A percentile compares a stretch with the other conserved stretches of the same genome.
These are phyloP conservation scores for Drosophila macrothrix DNA, from an alignment of 2,888 invertebrate genomes.

Conservation along the genomic window DNA sequence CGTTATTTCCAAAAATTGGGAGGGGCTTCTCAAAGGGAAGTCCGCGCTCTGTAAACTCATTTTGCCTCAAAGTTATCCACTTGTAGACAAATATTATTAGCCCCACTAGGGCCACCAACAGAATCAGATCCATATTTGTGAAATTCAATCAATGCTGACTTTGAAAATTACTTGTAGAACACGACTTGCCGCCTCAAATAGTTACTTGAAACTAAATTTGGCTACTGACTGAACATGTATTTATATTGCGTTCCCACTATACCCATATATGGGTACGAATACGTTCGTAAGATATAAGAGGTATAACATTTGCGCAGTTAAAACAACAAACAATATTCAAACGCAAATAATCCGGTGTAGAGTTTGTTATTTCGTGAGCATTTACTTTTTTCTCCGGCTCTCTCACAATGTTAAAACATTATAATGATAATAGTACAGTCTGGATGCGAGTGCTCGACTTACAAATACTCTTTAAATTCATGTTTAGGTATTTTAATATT, in stretches of 20 bases:
- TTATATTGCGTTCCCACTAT: constrained; percentile 18
- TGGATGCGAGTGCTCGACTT: neutral
- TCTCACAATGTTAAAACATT: neutral
- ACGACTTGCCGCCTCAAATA: neutral
- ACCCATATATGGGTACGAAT: neutral
- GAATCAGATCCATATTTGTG: constrained; percentile 14
- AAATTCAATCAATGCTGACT: neutral
- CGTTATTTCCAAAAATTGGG: constrained; percentile 70
- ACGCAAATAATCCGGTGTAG: neutral
- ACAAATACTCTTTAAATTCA: constrained; percentile 1
- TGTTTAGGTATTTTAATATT: neutral
- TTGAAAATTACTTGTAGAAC: neutral
- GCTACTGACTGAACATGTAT: neutral
- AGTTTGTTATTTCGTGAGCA: constrained; percentile 4
- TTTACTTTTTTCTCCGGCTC: neutral
- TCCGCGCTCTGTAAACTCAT: constrained; percentile 65
- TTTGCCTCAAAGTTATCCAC: constrained; percentile 60
- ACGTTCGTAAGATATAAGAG: constrained; percentile 9
- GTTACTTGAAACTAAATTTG: constrained; percentile 8
- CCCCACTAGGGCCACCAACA: constrained; percentile 39
- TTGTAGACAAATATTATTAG: constrained; percentile 56
- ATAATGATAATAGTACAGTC: neutral
- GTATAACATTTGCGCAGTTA: constrained; percentile 1
- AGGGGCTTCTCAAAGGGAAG: constrained; percentile 69
- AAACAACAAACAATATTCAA: neutral